phyloP scores from a whole-genome alignment of 2,797 vertebrate species.

The Tapera naevia region DNA sequence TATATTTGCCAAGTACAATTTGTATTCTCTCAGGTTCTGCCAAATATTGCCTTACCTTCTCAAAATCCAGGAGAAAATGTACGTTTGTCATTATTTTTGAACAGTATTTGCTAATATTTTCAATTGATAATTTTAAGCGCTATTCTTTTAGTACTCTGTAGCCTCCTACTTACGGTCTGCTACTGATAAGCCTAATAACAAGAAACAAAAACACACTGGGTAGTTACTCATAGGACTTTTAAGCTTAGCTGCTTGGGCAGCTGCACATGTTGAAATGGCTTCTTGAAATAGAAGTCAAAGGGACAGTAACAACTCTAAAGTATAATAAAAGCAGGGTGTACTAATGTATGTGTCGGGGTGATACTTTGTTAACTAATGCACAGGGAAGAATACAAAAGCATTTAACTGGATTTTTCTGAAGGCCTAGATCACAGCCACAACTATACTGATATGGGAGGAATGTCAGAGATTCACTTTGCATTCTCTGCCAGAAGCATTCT shows the following conservation, averaged over 20 bases:
- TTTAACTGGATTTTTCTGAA: neutral
- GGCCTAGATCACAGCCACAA: neutral
- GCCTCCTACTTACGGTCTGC: neutral
- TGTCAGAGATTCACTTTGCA: fast-evolving
- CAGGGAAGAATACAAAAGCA: neutral
- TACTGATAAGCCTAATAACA: neutral
- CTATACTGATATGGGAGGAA: fast-evolving
- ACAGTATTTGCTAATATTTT: neutral
- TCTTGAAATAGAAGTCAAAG: neutral
- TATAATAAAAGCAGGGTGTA: neutral
- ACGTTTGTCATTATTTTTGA: neutral
- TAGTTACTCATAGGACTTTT: neutral
- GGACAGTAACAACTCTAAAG: neutral
- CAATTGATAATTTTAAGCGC: neutral
- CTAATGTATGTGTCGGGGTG: neutral
- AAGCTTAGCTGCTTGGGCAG: neutral
- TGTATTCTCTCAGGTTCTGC: neutral
- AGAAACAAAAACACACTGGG: neutral
- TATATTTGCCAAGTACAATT: neutral
- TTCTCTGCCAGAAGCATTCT: constrained; percentile 31
- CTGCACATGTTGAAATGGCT: neutral
- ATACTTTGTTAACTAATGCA: neutral
- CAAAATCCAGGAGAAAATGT: neutral
- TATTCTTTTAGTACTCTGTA: neutral
- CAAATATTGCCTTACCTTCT: constrained; percentile 17